Evolutionary conservation across 2,113 vertebrate genomes (phyloP), one percentile per base, ranked within the genome.

Genomic region (Gadus macrocephalus): DNA sequence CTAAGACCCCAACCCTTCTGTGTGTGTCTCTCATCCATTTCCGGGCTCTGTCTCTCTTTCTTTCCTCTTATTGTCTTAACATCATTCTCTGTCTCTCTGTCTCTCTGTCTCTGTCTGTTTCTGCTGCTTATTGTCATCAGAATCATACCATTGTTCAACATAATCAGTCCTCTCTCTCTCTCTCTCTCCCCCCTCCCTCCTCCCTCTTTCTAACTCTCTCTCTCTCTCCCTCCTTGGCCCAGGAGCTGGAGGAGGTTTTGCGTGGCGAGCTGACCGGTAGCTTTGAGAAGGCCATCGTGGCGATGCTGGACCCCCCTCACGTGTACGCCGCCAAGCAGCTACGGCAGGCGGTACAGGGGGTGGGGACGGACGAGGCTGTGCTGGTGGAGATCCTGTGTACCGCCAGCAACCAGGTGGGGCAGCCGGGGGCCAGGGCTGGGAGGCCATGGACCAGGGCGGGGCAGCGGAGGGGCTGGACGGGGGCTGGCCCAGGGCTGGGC

Each of bases 321-420:
- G 69, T 96, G 64, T 96, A 90, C 0, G 89, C 92, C 0, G 94
- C 96, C 71, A 92, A 91, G 69, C 91, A 93, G 83, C 92, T 99
- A 25, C 90, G 66, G 62, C 93, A 88, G 72, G 95, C 97, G 0
- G 94, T 97, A 94, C 94, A 96, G 80, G 96, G 96, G 0, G 76
- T 92, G 0, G 97, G 97, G 19, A 99, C 95, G 0, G 92, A 98
- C 0, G 95, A 97, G 75, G 83, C 88, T 0, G 77, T 96, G 66
- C 91, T 99, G 65, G 94, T 98, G 0, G 95, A 98, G 91, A 90
- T 98, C 78, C 88, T 99, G 61, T 99, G 97, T 87, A 93, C 96
- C 0, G 84, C 86, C 42, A 91, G 76, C 71, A 99, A 98, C 61
- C 63, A 91, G 89, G 91, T 90, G 20, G 55, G 55, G 6, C 55